A percentile compares a stretch with the other conserved stretches of the same genome.
phyloP scores from a whole-genome alignment of 2,888 invertebrate species.

The Hyposoter dolosus region DNA sequence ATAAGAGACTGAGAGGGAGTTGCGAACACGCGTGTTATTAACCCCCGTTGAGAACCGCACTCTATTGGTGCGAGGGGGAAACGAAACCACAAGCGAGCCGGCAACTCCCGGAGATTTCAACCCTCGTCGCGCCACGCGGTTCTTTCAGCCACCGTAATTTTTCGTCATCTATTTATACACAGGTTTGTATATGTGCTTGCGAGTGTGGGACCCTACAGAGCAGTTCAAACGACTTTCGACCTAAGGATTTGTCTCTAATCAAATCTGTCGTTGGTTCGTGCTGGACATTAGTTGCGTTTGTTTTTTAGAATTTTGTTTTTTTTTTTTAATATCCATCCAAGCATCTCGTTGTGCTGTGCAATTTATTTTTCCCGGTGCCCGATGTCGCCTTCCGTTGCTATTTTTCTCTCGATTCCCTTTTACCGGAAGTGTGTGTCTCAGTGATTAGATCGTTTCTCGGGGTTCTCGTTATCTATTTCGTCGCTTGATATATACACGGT shows the following conservation, averaged over 20 bases:
- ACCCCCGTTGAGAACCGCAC: slow-evolving; percentile 47
- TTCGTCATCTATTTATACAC: slow-evolving; percentile 8
- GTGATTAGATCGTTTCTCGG: background rate
- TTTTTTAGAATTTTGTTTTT: background rate
- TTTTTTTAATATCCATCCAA: no score
- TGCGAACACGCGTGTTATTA: slow-evolving; percentile 59
- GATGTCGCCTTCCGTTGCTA: background rate
- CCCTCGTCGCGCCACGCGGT: slow-evolving; percentile 50
- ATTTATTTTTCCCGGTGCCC: background rate
- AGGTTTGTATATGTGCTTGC: background rate
- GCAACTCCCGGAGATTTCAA: slow-evolving; percentile 56
- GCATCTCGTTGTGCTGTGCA: background rate
- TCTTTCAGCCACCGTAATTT: slow-evolving; percentile 46
- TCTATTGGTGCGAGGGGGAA: slow-evolving; percentile 20
- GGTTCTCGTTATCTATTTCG: no score
- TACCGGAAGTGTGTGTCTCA: background rate
- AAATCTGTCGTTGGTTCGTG: background rate
- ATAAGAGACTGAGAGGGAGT: background rate
- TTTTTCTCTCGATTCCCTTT: background rate
- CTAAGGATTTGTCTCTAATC: background rate
- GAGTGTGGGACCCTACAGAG: background rate
- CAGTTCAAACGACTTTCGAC: background rate
- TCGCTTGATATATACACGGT: background rate
- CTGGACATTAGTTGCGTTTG: background rate
- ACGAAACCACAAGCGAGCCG: slow-evolving; percentile 38